Conservation (phyloP, 35 echinoderm and acorn worm genomes). For the Nesometra sesokonis region DNA sequence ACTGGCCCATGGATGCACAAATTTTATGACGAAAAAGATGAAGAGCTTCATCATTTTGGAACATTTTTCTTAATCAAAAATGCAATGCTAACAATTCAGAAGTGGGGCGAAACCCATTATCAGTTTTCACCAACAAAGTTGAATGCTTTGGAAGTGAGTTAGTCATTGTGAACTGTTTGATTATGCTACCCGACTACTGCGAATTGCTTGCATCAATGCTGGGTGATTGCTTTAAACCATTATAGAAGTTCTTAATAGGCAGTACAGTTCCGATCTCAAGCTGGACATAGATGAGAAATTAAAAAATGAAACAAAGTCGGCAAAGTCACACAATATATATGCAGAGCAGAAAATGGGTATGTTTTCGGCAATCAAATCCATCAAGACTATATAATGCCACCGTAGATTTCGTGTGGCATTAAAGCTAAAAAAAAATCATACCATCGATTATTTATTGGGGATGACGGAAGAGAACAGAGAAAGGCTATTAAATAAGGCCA, state of each 20-base stretch:
- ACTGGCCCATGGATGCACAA: too few species aligned
- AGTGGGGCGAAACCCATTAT: too few species aligned
- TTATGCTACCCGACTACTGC: neutral
- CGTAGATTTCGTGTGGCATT: slow-evolving; percentile 4
- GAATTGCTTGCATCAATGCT: too few species aligned
- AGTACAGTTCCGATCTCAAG: neutral
- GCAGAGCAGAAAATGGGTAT: slow-evolving; percentile 32
- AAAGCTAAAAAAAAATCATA: slow-evolving; percentile 11
- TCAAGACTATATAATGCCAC: slow-evolving; percentile 6
- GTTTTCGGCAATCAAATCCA: slow-evolving; percentile 16
- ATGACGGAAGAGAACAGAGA: neutral
- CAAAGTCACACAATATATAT: slow-evolving; percentile 13
- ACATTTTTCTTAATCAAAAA: too few species aligned
- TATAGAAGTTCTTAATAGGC: slow-evolving; percentile 2
- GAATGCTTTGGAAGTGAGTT: too few species aligned
- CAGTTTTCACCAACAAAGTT: too few species aligned
- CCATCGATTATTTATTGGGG: neutral
- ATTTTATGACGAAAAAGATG: too few species aligned
- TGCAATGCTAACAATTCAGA: too few species aligned
- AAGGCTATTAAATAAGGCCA: neutral
- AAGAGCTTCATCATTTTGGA: too few species aligned
- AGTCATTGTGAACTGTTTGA: too few species aligned
- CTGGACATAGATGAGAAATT: neutral
- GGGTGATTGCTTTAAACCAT: too few species aligned
- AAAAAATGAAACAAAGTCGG: slow-evolving; percentile 1